These are phyloP conservation scores for Neodiprion virginianus DNA, from an alignment of 1,140 invertebrate genomes.

Conservation along the genomic window DNA sequence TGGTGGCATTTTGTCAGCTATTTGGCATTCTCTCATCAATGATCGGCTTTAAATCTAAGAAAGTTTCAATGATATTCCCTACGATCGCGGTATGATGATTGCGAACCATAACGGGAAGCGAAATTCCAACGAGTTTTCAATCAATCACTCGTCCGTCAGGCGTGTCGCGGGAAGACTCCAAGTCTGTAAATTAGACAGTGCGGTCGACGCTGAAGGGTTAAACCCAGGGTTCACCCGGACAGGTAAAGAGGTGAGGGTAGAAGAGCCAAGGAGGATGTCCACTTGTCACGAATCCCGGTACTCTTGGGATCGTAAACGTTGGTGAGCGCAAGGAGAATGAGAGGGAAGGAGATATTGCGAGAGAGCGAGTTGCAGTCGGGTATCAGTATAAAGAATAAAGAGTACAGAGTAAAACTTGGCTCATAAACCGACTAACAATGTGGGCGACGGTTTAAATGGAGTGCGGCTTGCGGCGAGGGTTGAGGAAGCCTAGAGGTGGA, in stretches of 20 bases:
- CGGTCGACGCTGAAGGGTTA: background rate
- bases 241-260: background rate
- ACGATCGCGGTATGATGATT: too few species aligned
- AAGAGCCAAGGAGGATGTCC: background rate
- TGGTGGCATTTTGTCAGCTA: too few species aligned
- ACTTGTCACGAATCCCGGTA: background rate
- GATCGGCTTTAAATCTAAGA: too few species aligned
- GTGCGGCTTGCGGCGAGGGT: conserved; percentile 27
- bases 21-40: too few species aligned
- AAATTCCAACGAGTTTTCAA: background rate
- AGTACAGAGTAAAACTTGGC: conserved; percentile 27
- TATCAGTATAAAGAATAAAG: conserved; percentile 5
- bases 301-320: conserved; percentile 2
- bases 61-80: too few species aligned
- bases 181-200: background rate
- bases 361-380: background rate
- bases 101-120: background rate
- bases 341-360: background rate
- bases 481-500: conserved; percentile 8
- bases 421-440: conserved; percentile 50
- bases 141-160: background rate
- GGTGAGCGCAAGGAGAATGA: background rate
- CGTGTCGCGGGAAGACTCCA: background rate
- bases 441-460: conserved; percentile 28
- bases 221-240: conserved; percentile 1